Conservation (phyloP, 1,140 invertebrate species). For the Drosophila kanapiae region DNA sequence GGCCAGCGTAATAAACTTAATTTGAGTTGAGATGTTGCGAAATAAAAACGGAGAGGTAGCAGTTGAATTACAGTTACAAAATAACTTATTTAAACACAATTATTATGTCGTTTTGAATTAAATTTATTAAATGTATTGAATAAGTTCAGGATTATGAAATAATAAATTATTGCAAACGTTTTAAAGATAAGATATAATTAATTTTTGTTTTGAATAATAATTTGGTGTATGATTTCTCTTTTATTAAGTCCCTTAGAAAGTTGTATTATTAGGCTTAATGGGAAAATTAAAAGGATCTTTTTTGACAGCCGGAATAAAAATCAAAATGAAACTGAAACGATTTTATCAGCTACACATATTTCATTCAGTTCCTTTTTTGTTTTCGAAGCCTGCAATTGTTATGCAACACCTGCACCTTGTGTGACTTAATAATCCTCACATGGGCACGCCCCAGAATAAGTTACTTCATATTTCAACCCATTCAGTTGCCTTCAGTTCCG, state of each 20-base stretch:
- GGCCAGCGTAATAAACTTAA: constrained; percentile 55
- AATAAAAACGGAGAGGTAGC: constrained; percentile 14
- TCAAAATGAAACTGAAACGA: neutral
- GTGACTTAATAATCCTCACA: constrained; percentile 73
- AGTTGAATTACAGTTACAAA: constrained; percentile 12
- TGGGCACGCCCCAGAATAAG: constrained; percentile 52
- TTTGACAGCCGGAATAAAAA: no score
- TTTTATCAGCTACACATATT: constrained; percentile 5
- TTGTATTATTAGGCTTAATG: no score
- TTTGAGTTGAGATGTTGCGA: constrained; percentile 37
- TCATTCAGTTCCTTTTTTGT: constrained; percentile 8
- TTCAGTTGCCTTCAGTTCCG: constrained; percentile 32
- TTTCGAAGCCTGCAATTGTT: neutral
- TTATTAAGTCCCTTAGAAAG: no score
- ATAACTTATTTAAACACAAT: neutral
- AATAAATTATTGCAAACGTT: no score
- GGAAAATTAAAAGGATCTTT: no score
- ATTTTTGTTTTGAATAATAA: no score
- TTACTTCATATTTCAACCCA: constrained; percentile 41
- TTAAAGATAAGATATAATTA: no score
- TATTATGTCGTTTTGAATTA: neutral
- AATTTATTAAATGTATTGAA: neutral
- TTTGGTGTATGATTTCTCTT: no score
- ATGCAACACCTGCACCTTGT: constrained; percentile 45
- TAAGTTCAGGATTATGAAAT: neutral